These are phyloP conservation scores for Plagiodera versicolora DNA, from an alignment of 2,888 invertebrate species.

Conservation along the genomic window DNA sequence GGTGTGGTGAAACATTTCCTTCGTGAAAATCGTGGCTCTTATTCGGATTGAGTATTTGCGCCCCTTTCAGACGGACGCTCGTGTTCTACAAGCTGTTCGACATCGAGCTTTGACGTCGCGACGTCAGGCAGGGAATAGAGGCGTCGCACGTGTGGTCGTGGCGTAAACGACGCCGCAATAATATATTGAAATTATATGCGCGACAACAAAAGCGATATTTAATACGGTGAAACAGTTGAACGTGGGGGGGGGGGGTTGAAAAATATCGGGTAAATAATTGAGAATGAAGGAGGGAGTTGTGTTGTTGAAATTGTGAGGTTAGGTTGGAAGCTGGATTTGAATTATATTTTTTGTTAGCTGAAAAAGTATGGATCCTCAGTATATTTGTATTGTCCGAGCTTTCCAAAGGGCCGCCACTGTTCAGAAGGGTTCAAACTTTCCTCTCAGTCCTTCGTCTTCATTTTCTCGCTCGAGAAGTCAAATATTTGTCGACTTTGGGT, in stretches of 20 bases:
- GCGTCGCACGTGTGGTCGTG: slow-evolving; percentile 35
- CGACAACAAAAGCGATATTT: slow-evolving; percentile 29
- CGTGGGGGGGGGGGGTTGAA: background rate
- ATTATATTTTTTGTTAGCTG: no score
- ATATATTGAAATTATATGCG: slow-evolving; percentile 37
- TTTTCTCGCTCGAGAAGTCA: slow-evolving; percentile 18
- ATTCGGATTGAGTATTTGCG: no score
- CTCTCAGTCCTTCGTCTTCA: background rate
- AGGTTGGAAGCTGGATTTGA: no score
- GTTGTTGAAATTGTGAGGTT: no score
- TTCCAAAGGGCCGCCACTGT: background rate
- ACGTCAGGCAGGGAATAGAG: slow-evolving; percentile 21
- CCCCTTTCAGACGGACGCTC: slow-evolving; percentile 17
- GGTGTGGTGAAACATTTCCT: no score
- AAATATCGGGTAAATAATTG: background rate
- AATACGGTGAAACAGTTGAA: slow-evolving; percentile 16
- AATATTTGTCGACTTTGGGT: slow-evolving; percentile 41
- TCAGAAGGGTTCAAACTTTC: background rate
- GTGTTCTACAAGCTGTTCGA: slow-evolving; percentile 24
- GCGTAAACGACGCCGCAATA: slow-evolving; percentile 36
- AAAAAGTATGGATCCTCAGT: no score
- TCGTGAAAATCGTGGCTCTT: no score
- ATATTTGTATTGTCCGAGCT: no score
- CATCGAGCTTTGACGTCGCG: slow-evolving; percentile 13
- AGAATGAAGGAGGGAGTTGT: no score